phyloP scores from a whole-genome alignment of 2,113 vertebrate genomes.

The Tympanuchus pallidicinctus region DNA sequence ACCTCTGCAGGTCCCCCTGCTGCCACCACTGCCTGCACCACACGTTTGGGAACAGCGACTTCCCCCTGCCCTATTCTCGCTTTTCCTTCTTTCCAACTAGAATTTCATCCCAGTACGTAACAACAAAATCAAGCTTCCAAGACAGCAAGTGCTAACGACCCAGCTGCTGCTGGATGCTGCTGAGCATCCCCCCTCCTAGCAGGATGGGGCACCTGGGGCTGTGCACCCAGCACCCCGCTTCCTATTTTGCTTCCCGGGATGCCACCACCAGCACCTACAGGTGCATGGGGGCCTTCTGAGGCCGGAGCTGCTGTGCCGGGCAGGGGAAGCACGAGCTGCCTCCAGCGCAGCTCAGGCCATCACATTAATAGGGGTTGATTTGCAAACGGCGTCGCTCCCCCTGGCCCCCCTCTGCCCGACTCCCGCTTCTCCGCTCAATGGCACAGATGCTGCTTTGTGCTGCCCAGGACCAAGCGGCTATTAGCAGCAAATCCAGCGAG shows the following conservation, averaged over 20 bases:
- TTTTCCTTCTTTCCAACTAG: not conserved
- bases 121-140: not conserved
- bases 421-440: constrained; percentile 80
- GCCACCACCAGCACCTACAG: not conserved
- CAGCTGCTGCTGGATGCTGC: accelerated
- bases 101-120: not conserved
- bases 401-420: constrained; percentile 71
- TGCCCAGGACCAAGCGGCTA: constrained; percentile 78
- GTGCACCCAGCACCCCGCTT: accelerated
- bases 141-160: accelerated
- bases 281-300: not conserved
- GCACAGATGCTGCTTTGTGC: constrained; percentile 87
- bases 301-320: not conserved
- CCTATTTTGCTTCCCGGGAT: too few species aligned
- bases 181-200: accelerated
- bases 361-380: constrained; percentile 83
- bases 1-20: not conserved
- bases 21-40: not conserved
- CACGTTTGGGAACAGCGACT: not conserved
- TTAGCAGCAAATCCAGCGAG: constrained; percentile 85
- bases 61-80: too few species aligned
- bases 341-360: constrained; percentile 59
- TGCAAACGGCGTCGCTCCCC: constrained; percentile 75
- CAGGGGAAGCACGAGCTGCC: not conserved
- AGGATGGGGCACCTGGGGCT: accelerated